Conservation (phyloP, 2,797 vertebrate genomes). For the Sus cebifrons region DNA sequence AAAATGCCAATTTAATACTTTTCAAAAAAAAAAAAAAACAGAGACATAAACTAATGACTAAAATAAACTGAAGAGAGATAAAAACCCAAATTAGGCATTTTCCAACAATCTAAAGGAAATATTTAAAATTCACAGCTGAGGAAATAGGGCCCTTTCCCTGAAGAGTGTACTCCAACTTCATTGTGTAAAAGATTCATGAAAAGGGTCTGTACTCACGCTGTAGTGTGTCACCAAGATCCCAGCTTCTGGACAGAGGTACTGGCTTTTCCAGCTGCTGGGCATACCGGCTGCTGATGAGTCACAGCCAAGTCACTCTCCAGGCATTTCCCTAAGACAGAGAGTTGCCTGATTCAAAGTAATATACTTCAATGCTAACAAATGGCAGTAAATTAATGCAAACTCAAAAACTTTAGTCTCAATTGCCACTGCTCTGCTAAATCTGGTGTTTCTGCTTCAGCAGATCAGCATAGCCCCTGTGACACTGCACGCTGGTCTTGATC, state of each 20-base stretch:
- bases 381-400: neutral
- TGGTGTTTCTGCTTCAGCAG: neutral
- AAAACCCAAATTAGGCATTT: neutral
- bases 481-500: neutral
- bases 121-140: constrained; percentile 29
- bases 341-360: neutral
- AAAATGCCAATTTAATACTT: constrained; percentile 23
- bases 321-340: neutral
- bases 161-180: neutral
- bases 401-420: neutral
- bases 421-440: neutral
- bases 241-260: neutral
- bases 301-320: neutral
- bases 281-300: neutral
- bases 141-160: neutral
- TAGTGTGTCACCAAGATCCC: neutral
- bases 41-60: neutral
- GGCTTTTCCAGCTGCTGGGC: neutral
- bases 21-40: constrained; percentile 38
- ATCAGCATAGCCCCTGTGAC: neutral
- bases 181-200: neutral
- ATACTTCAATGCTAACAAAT: neutral
- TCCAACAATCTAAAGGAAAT: neutral
- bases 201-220: neutral
- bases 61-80: neutral